Conservation (phyloP, 2,888 invertebrate genomes). For the Eristalis intricaria region DNA sequence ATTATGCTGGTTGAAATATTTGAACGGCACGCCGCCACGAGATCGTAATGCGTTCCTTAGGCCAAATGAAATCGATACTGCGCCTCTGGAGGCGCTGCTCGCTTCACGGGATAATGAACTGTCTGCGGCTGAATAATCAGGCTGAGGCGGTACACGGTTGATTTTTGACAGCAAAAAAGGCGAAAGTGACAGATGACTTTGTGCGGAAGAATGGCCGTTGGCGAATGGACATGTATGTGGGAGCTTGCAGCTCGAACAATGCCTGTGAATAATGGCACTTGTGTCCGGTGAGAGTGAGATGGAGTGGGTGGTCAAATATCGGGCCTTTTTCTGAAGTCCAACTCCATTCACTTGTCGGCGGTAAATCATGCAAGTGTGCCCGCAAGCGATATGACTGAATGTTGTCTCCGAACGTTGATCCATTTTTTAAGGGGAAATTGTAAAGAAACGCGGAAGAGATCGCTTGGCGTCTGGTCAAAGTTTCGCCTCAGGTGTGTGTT, state of each 20-base stretch:
- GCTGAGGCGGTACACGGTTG: neutral
- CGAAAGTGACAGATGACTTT: neutral
- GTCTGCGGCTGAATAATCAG: neutral
- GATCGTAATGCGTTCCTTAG: constrained; percentile 11
- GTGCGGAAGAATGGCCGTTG: neutral
- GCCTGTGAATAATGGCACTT: neutral
- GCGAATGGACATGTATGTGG: neutral
- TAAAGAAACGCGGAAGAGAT: too few species aligned
- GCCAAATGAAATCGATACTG: constrained; percentile 40
- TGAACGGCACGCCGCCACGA: neutral
- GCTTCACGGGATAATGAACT: constrained; percentile 21
- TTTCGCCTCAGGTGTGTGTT: too few species aligned
- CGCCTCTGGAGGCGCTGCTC: neutral
- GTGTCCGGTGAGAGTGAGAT: neutral
- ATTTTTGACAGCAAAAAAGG: neutral
- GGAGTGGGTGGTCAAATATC: neutral
- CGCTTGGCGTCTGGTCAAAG: too few species aligned
- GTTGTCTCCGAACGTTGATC: neutral
- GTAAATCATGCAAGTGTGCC: neutral
- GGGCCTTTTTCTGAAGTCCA: neutral
- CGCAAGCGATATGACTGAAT: neutral
- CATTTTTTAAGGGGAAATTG: neutral
- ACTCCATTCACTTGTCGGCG: neutral
- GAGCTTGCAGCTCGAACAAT: neutral
- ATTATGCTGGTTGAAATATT: constrained; percentile 27